These are phyloP conservation scores for Rallus crepitans DNA, from an alignment of 2,797 vertebrate genomes.

Conservation along the genomic window DNA sequence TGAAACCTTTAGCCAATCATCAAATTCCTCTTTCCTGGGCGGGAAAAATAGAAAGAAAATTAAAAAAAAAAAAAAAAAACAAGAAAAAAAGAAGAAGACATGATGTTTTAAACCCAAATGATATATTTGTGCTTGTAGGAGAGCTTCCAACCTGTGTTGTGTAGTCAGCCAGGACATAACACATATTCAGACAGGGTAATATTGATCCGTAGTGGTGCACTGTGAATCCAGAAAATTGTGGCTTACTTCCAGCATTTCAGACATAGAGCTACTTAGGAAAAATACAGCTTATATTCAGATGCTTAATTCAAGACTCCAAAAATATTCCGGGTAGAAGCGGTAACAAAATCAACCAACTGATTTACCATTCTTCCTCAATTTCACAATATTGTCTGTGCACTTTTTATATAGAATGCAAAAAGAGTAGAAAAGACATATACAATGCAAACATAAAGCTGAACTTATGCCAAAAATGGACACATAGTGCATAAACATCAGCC, in stretches of 20 bases:
- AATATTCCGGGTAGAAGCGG: background rate
- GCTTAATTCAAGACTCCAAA: background rate
- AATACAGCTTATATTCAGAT: background rate
- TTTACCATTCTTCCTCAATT: constrained; percentile 31
- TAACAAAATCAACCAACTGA: constrained; percentile 8
- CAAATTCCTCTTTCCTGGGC: background rate
- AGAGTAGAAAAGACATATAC: background rate
- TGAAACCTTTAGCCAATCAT: background rate
- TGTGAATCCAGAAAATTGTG: constrained; percentile 8
- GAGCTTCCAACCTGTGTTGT: constrained; percentile 3
- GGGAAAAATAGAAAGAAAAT: background rate
- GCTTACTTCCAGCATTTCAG: background rate
- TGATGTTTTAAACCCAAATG: background rate
- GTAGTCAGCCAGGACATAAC: background rate
- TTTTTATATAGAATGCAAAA: background rate
- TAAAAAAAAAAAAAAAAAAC: background rate
- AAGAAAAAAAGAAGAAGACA: background rate
- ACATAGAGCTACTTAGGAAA: background rate
- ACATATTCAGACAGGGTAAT: background rate
- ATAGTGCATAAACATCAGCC: background rate
- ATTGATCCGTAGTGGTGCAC: background rate
- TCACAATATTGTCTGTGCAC: background rate
- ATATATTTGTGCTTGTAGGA: background rate
- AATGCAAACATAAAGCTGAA: background rate
- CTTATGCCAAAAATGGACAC: constrained; percentile 7